Evolutionary conservation across 2,113 vertebrate genomes (phyloP).

Genomic region (Seriola quinqueradiata): DNA sequence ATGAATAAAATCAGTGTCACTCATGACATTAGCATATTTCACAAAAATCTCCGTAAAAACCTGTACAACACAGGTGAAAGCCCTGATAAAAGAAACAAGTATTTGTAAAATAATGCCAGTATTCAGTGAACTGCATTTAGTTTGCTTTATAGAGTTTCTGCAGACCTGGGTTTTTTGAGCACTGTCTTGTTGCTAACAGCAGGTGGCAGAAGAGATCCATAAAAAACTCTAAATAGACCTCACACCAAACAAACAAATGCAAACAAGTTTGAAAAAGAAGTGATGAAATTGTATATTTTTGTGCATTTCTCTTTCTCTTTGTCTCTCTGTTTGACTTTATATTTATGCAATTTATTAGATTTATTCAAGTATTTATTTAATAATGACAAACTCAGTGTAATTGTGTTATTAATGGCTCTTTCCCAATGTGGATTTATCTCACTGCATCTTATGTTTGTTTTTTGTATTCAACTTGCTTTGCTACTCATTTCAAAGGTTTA

Average conservation of each 20-base stretch:
- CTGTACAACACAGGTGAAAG: neutral
- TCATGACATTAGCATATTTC: neutral
- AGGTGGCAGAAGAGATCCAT: constrained; percentile 85
- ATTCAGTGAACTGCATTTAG: no score
- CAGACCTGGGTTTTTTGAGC: neutral
- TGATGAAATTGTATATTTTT: neutral
- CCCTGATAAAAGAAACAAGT: neutral
- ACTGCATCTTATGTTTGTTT: neutral
- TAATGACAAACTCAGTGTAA: neutral
- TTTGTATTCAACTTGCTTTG: constrained; percentile 12
- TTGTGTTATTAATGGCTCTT: neutral
- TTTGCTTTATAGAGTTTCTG: neutral
- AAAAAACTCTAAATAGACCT: constrained; percentile 8
- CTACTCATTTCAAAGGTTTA: neutral
- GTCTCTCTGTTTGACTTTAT: neutral
- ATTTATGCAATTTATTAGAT: neutral
- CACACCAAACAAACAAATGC: neutral
- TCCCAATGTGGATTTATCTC: neutral
- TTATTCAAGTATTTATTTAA: neutral
- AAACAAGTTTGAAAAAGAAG: neutral
- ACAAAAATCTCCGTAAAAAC: neutral
- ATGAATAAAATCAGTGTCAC: neutral
- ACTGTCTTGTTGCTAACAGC: constrained; percentile 61
- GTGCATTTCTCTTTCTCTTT: neutral
- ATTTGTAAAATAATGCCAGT: neutral